Evolutionary conservation across 1,140 invertebrate species (phyloP).

Genomic region (Halesus radiatus): DNA sequence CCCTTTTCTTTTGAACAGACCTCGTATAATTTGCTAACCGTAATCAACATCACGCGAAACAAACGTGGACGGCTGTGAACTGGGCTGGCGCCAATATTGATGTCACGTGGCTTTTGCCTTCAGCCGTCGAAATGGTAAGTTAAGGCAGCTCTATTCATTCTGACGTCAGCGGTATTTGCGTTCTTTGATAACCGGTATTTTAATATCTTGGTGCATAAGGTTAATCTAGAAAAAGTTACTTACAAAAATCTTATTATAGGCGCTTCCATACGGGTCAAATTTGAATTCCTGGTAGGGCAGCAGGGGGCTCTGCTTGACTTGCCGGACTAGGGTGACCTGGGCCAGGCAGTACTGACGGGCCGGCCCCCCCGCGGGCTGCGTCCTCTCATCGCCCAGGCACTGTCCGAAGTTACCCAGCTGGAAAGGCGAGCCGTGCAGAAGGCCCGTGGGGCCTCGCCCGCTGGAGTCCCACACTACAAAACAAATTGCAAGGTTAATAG

Average conservation of each 20-base stretch:
- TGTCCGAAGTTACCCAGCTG: slow-evolving; percentile 65
- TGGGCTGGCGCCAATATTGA: too few relatives aligned
- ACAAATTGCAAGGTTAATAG: not conserved
- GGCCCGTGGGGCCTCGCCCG: slow-evolving; percentile 59
- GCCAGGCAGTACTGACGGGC: slow-evolving; percentile 60
- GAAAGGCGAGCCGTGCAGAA: slow-evolving; percentile 59
- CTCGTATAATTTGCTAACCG: too few relatives aligned
- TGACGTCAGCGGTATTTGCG: too few relatives aligned
- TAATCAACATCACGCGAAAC: too few relatives aligned
- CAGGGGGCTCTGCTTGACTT: not conserved
- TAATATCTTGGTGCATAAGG: too few relatives aligned
- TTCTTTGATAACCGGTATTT: too few relatives aligned
- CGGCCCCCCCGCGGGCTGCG: slow-evolving; percentile 37
- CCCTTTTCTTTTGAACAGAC: too few relatives aligned
- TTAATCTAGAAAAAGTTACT: not conserved
- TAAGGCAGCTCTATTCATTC: too few relatives aligned
- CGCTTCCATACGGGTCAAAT: slow-evolving; percentile 21
- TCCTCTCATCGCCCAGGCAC: slow-evolving; percentile 57
- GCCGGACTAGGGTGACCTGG: slow-evolving; percentile 48
- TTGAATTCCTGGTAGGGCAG: not conserved
- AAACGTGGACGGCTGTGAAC: too few relatives aligned
- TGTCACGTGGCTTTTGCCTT: too few relatives aligned
- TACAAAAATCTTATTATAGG: slow-evolving; percentile 21
- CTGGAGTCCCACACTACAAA: slow-evolving; percentile 65
- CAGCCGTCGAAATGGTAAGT: too few relatives aligned